Percentiles rank a stretch among this genome's conserved stretches.
Evolutionary conservation across 2,797 vertebrate species (phyloP).

Genomic region (Eremophila alpestris): DNA sequence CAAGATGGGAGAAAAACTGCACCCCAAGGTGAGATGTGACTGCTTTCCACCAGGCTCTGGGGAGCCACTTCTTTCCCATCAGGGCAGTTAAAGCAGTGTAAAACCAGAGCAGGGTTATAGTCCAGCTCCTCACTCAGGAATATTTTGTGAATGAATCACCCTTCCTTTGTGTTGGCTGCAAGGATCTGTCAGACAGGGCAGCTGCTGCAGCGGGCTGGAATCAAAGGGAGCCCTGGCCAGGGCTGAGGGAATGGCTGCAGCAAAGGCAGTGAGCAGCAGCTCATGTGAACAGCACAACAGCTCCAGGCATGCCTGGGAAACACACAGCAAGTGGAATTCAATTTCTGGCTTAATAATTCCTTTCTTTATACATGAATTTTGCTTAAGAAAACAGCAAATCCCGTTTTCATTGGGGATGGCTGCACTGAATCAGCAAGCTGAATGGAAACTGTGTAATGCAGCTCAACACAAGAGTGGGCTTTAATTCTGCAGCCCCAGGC

Average conservation of each 20-base stretch:
- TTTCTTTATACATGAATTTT: conserved; percentile 31
- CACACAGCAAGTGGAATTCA: background rate
- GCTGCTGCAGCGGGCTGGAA: background rate
- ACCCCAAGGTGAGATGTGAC: background rate
- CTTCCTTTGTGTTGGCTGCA: background rate
- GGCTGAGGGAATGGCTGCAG: background rate
- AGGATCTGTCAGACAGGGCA: background rate
- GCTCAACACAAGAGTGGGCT: background rate
- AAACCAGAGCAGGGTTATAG: background rate
- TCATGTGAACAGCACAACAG: background rate
- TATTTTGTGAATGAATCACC: conserved; percentile 6
- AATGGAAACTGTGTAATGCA: background rate
- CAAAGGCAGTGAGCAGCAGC: background rate
- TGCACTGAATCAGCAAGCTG: background rate
- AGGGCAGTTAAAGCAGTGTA: background rate
- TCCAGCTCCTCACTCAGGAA: background rate
- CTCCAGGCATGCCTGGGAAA: conserved; percentile 1
- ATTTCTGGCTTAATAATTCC: conserved; percentile 42
- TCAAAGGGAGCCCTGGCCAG: background rate
- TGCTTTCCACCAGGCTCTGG: background rate
- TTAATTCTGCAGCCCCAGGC: background rate
- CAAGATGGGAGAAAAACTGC: background rate
- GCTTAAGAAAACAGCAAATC: conserved; percentile 28
- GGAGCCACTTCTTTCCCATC: background rate
- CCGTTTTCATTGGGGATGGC: background rate